These are phyloP conservation scores for Cheilosia vernalis DNA, from an alignment of 2,888 invertebrate genomes.

Conservation along the genomic window DNA sequence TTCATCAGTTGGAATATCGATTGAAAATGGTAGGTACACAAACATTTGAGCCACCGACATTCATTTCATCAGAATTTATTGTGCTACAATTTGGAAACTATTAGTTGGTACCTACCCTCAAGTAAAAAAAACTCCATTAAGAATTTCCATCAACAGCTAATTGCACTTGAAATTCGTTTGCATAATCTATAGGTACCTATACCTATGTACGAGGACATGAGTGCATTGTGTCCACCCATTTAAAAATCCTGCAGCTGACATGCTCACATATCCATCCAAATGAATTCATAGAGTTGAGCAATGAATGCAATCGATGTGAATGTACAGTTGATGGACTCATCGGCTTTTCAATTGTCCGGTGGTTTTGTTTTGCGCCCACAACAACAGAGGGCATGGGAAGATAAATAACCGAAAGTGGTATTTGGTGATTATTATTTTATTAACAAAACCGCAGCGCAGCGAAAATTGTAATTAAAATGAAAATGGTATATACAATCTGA, in stretches of 20 bases:
- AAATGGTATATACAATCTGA: slow-evolving; percentile 1
- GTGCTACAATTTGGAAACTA: too few relatives aligned
- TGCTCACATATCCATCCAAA: slow-evolving; percentile 19
- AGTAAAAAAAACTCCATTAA: slow-evolving; percentile 35
- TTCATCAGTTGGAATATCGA: too few relatives aligned
- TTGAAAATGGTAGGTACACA: too few relatives aligned
- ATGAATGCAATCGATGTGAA: slow-evolving; percentile 46
- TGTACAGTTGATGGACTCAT: slow-evolving; percentile 41
- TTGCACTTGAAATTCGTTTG: slow-evolving; percentile 39
- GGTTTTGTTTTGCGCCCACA: slow-evolving; percentile 39
- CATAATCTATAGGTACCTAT: neutral
- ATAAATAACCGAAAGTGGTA: slow-evolving; percentile 56
- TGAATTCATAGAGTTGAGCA: slow-evolving; percentile 30
- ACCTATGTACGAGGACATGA: neutral
- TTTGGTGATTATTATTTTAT: slow-evolving; percentile 62
- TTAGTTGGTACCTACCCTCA: neutral
- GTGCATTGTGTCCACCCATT: slow-evolving; percentile 37
- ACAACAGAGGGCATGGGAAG: neutral
- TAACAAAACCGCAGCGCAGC: slow-evolving; percentile 52
- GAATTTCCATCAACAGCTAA: slow-evolving; percentile 22
- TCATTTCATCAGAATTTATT: too few relatives aligned
- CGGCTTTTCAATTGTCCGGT: slow-evolving; percentile 57
- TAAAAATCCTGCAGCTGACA: slow-evolving; percentile 48
- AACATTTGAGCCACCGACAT: too few relatives aligned
- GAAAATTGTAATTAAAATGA: slow-evolving; percentile 50